Evolutionary conservation across 2,113 vertebrate species (phyloP).

Genomic region (Struthio camelus): DNA sequence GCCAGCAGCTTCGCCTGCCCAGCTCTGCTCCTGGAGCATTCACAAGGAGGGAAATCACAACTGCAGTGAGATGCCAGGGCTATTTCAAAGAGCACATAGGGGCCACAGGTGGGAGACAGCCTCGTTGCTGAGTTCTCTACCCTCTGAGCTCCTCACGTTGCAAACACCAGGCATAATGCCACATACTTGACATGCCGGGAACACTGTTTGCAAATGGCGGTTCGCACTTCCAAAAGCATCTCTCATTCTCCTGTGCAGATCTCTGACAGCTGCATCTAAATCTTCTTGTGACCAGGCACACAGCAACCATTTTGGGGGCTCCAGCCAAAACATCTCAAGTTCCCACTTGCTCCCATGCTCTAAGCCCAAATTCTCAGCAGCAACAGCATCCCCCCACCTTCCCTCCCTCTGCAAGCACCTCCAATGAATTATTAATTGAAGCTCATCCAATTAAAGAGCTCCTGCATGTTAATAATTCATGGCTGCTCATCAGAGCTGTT

Average conservation of each 20-base stretch:
- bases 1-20: fast-evolving
- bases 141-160: neutral
- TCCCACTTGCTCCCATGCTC: neutral
- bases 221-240: neutral
- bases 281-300: neutral
- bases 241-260: neutral
- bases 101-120: neutral
- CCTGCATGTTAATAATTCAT: conserved; percentile 58
- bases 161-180: neutral
- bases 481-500: conserved; percentile 6
- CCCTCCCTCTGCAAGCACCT: conserved; percentile 11
- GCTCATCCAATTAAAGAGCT: conserved; percentile 66
- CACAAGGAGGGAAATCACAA: neutral
- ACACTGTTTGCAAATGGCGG: fast-evolving
- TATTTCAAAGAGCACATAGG: neutral
- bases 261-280: neutral
- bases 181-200: neutral
- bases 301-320: neutral
- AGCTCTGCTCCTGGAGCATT: neutral
- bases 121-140: neutral
- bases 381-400: neutral
- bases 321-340: neutral
- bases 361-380: neutral
- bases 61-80: neutral
- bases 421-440: conserved; percentile 65